phyloP scores from a whole-genome alignment of 2,888 invertebrate species.

The Dasypogon diadema region DNA sequence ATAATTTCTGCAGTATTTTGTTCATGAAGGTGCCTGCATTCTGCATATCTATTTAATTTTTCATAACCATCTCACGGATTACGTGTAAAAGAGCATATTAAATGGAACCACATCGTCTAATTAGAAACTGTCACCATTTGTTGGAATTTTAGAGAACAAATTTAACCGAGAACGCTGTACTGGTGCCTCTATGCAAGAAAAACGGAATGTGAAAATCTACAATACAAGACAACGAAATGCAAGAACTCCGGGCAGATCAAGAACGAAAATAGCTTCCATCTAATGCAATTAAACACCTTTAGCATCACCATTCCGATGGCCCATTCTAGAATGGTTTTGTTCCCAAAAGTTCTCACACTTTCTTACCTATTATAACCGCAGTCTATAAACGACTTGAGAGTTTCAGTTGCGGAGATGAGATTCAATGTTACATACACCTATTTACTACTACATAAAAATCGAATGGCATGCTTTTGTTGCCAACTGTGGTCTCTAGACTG shows the following conservation, averaged over 20 bases:
- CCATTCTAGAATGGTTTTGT: not conserved
- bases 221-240: not conserved
- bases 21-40: too few relatives aligned
- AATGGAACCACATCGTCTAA: constrained; percentile 19
- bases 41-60: too few relatives aligned
- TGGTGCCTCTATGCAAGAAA: not conserved
- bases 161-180: not conserved
- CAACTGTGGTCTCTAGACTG: constrained; percentile 22
- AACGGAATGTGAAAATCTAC: not conserved
- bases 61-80: not conserved
- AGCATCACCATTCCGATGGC: constrained; percentile 9
- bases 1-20: too few relatives aligned
- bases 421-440: constrained; percentile 21
- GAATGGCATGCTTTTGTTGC: constrained; percentile 41
- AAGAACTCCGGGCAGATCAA: not conserved
- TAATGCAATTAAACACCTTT: constrained; percentile 42
- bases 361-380: constrained; percentile 47
- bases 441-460: constrained; percentile 32
- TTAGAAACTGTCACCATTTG: constrained; percentile 5
- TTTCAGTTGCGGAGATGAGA: constrained; percentile 10
- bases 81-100: not conserved
- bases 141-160: not conserved
- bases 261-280: not conserved
- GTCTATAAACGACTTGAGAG: constrained; percentile 37
- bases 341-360: constrained; percentile 21